Conservation (phyloP, 30 jellyfish, hydroid and myxozoan species). For the Hydractinia symbiolongicarpus region DNA sequence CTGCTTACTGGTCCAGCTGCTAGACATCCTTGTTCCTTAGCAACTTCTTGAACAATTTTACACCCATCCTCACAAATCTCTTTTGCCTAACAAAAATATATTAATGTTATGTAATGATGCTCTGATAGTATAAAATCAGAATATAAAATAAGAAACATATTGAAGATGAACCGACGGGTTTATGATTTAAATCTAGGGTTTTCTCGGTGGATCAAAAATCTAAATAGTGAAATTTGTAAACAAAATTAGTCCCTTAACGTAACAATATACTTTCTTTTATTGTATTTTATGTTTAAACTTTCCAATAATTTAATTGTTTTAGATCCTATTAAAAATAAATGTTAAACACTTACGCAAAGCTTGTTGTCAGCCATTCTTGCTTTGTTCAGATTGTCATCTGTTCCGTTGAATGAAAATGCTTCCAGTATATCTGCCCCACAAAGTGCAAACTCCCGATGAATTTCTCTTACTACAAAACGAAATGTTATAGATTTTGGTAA, state of each 20-base stretch:
- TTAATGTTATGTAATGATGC: too few species aligned
- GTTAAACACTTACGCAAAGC: background rate
- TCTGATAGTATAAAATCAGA: too few species aligned
- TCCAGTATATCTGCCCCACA: conserved; percentile 24
- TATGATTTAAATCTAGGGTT: too few species aligned
- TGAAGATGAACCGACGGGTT: too few species aligned
- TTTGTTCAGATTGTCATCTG: conserved; percentile 18
- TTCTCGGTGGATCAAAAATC: too few species aligned
- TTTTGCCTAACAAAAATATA: conserved; percentile 5
- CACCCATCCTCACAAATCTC: conserved; percentile 47
- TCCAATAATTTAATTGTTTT: too few species aligned
- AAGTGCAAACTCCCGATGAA: conserved; percentile 8
- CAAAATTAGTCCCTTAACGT: too few species aligned
- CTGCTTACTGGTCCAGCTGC: conserved; percentile 47
- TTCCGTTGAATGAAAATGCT: conserved; percentile 18
- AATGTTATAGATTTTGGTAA: background rate
- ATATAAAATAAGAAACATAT: too few species aligned
- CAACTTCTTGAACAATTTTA: conserved; percentile 53
- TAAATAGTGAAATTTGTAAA: too few species aligned
- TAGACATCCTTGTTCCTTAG: conserved; percentile 25
- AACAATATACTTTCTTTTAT: too few species aligned
- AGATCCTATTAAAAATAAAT: background rate
- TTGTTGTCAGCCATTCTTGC: background rate
- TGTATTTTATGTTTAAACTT: too few species aligned
- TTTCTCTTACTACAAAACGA: background rate